Conservation (phyloP, 1,140 invertebrate genomes). For the Episyrphus balteatus region DNA sequence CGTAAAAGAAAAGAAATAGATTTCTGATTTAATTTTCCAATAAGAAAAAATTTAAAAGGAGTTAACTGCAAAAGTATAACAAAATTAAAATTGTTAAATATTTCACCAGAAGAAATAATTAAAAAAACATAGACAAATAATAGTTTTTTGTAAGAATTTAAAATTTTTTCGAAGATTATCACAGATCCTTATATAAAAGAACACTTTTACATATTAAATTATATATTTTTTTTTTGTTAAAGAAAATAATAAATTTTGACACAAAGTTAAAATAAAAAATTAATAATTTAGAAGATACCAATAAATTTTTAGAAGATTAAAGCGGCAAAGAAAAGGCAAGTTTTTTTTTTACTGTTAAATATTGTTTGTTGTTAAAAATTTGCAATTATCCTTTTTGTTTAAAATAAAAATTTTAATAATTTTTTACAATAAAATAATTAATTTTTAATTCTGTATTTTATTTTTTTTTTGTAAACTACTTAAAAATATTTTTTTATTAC, state of each 20-base stretch:
- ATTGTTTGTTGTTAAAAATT: slow-evolving; percentile 16
- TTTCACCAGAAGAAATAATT: neutral
- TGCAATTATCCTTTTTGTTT: no score
- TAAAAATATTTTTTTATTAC: no score
- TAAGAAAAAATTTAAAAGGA: slow-evolving; percentile 9
- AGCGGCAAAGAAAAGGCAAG: slow-evolving; percentile 1
- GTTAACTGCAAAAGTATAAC: slow-evolving; percentile 9
- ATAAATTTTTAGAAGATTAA: neutral
- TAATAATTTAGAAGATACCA: slow-evolving; percentile 11
- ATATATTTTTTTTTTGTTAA: slow-evolving; percentile 19
- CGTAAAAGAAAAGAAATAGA: neutral
- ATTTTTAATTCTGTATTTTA: no score
- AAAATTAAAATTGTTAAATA: slow-evolving; percentile 5
- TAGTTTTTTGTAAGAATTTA: neutral
- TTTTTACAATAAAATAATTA: no score
- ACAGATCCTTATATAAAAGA: slow-evolving; percentile 32
- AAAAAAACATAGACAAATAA: no score
- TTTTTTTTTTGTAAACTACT: no score
- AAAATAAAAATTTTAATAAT: no score
- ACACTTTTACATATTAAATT: slow-evolving; percentile 2
- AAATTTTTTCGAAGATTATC: slow-evolving; percentile 28
- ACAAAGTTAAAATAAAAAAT: neutral
- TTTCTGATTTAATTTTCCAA: neutral
- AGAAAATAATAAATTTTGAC: neutral
- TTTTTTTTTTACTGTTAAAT: slow-evolving; percentile 22